Evolutionary conservation across 1,140 invertebrate species (phyloP), one percentile per base, ranked within the genome.

Genomic region (Lanistes nyassanus): DNA sequence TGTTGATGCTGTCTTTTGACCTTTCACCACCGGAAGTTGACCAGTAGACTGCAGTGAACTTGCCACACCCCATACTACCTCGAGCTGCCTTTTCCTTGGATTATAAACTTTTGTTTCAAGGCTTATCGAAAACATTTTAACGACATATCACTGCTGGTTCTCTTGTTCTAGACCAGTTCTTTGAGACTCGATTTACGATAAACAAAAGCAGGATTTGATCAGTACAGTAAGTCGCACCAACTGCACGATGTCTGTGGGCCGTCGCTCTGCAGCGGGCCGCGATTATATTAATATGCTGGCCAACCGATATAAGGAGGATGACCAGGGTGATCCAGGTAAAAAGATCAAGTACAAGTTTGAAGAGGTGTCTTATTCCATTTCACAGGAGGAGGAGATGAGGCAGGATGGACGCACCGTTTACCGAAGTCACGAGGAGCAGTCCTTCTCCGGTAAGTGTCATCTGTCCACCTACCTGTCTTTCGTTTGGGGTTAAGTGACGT

Each of bases 341-440:
- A 71, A 5, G n/a, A 16, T 37, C 26, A 60, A 31, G 36, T n/a
- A 72, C 55, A 53, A 37, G 19, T 60, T 36, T 72, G 70, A 72
- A 39, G 55, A 72, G 11, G 55, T 37, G 55, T 42, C 56, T 19
- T 72, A 72, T 72, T 72, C 70, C n/a, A 42, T 39, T 72, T 72
- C 70, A 55, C 70, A 72, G 75, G 75, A 76, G 39, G 75, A 76
- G 53, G 67, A 76, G 62, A 55, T 71, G 26, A 55, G 42, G n/a
- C 75, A 76, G 60, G 75, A 76, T 69, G 75, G 75, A 16, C 56
- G 56, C 7, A 65, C 69, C 19, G 29, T 71, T 58, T 72, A 37
- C 68, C 62, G 58, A 58, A 55, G 67, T 9, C 42, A 56, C 42
- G 75, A 76, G 53, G 75, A 76, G 58, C 42, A 68, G 56, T 64